Conservation (phyloP, 2,888 invertebrate genomes). For the Spodoptera littoralis region DNA sequence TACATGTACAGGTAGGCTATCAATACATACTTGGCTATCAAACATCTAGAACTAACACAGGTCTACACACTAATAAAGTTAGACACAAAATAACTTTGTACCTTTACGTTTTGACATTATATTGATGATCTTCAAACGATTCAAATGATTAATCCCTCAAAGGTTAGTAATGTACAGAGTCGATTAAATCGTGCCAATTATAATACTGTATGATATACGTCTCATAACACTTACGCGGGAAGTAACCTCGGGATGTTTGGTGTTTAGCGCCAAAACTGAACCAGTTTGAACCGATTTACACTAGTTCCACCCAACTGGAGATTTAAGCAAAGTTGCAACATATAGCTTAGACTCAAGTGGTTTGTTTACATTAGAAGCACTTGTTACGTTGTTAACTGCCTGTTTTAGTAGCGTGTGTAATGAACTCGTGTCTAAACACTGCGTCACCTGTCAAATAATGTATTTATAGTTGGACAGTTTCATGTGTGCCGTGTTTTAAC, state of each 20-base stretch:
- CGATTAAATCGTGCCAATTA: constrained; percentile 58
- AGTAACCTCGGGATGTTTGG: constrained; percentile 62
- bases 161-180: constrained; percentile 47
- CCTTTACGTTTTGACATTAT: constrained; percentile 55
- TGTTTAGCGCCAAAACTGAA: constrained; percentile 65
- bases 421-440: constrained; percentile 49
- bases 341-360: constrained; percentile 6
- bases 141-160: constrained; percentile 54
- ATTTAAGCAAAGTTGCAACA: constrained; percentile 11
- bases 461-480: constrained; percentile 65
- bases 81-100: constrained; percentile 40
- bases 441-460: constrained; percentile 59
- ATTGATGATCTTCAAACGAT: constrained; percentile 41
- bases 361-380: constrained; percentile 41
- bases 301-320: constrained; percentile 44
- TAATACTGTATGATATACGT: constrained; percentile 54
- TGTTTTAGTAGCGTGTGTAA: constrained; percentile 36
- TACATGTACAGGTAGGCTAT: constrained; percentile 16
- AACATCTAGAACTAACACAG: constrained; percentile 11
- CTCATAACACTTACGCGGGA: constrained; percentile 56
- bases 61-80: constrained; percentile 32
- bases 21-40: constrained; percentile 12
- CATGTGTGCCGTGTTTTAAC: constrained; percentile 46
- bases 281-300: constrained; percentile 54
- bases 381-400: constrained; percentile 26